Conservation (phyloP, 37 sponge, comb jelly and placozoan genomes). For the Ephydatia muelleri region DNA sequence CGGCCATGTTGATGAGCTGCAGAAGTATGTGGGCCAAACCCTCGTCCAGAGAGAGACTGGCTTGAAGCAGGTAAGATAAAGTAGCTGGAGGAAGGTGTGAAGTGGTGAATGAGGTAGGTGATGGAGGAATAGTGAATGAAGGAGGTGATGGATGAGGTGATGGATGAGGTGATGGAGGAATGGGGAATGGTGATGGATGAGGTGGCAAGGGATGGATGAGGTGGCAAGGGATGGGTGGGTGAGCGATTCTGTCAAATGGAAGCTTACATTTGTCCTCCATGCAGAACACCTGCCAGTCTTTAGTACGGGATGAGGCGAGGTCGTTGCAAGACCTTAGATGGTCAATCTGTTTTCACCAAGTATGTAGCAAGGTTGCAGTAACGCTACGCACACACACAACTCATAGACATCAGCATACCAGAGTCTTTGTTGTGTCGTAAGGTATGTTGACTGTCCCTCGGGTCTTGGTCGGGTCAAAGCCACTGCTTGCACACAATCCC, state of each 20-base stretch:
- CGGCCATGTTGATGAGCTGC: slow-evolving; percentile 60
- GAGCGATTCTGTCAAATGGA: no score
- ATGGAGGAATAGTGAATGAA: no score
- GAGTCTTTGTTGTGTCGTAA: slow-evolving; percentile 57
- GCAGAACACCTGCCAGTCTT: slow-evolving; percentile 88
- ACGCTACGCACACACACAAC: background rate
- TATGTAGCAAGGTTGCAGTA: background rate
- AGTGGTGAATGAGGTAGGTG: no score
- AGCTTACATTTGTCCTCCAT: slow-evolving; percentile 54
- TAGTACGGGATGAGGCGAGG: slow-evolving; percentile 54
- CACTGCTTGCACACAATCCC: slow-evolving; percentile 29
- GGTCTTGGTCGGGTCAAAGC: slow-evolving; percentile 18
- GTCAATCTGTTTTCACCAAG: slow-evolving; percentile 46
- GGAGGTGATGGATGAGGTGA: no score
- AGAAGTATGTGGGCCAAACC: slow-evolving; percentile 77
- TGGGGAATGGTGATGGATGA: no score
- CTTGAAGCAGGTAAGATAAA: slow-evolving; percentile 57
- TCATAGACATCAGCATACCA: slow-evolving; percentile 24
- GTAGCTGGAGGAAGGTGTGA: slow-evolving; percentile 22
- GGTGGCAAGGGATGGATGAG: background rate
- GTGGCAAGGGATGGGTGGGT: background rate
- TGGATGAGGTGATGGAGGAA: no score
- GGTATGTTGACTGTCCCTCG: slow-evolving; percentile 37
- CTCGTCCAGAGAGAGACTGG: slow-evolving; percentile 61
- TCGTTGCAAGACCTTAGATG: slow-evolving; percentile 76